phyloP scores from a whole-genome alignment of 2,888 invertebrate species.

The Tachina grossa region DNA sequence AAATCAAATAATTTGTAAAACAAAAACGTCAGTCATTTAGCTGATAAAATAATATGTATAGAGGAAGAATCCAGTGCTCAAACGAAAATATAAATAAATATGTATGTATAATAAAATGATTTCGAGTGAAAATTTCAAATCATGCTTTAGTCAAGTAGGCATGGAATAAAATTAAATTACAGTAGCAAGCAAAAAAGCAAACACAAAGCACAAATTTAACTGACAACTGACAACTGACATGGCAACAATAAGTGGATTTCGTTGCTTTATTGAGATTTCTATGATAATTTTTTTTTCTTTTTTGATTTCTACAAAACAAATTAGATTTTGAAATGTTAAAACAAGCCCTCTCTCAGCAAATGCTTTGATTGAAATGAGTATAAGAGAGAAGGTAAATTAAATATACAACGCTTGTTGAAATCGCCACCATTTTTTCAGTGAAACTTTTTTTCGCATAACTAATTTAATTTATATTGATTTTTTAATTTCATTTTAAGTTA shows the following conservation, averaged over 20 bases:
- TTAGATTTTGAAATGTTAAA: neutral
- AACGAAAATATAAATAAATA: neutral
- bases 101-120: neutral
- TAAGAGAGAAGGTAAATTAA: neutral
- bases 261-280: neutral
- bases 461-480: neutral
- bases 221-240: slow-evolving; percentile 34
- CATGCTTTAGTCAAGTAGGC: slow-evolving; percentile 9
- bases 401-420: neutral
- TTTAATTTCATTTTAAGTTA: neutral
- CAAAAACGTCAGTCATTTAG: slow-evolving; percentile 24
- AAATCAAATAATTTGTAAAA: slow-evolving; percentile 51
- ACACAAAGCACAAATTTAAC: neutral
- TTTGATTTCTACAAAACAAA: neutral
- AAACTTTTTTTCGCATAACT: too few species aligned
- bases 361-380: neutral
- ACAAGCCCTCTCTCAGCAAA: neutral
- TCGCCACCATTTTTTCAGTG: too few species aligned
- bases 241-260: slow-evolving; percentile 11
- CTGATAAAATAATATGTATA: neutral
- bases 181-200: slow-evolving; percentile 19
- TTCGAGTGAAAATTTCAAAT: slow-evolving; percentile 1
- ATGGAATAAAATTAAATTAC: slow-evolving; percentile 32
- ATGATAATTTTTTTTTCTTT: neutral
- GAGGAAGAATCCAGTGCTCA: neutral